Evolutionary conservation across 2,888 invertebrate species (phyloP).

Genomic region (Ophion ventricosus): DNA sequence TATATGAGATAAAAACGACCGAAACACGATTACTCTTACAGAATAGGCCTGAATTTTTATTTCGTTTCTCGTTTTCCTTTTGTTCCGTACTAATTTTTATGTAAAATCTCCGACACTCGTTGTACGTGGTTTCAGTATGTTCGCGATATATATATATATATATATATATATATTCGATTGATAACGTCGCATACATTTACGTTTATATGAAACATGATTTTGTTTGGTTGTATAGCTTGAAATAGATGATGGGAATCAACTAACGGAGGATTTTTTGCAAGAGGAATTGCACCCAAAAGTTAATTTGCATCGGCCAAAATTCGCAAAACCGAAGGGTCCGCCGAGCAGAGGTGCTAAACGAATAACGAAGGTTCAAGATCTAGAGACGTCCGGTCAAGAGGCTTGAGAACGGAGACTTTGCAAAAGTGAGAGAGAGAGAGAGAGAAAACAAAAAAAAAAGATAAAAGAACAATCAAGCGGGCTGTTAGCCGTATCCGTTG

Average conservation of each 20-base stretch:
- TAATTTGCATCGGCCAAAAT: slow-evolving; percentile 94
- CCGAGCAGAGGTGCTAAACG: slow-evolving; percentile 96
- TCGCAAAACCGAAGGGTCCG: slow-evolving; percentile 98
- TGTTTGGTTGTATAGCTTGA: slow-evolving; percentile 89
- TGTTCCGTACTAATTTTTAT: neutral
- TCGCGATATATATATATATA: slow-evolving; percentile 11
- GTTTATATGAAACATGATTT: slow-evolving; percentile 56
- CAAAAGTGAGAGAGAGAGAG: slow-evolving; percentile 41
- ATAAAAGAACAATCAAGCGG: neutral
- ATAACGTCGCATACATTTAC: slow-evolving; percentile 39
- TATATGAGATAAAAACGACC: slow-evolving; percentile 73
- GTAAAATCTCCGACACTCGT: slow-evolving; percentile 18
- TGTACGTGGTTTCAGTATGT: slow-evolving; percentile 1
- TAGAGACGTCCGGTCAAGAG: slow-evolving; percentile 73
- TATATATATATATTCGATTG: slow-evolving; percentile 2
- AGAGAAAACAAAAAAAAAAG: slow-evolving; percentile 48
- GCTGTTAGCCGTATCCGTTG: slow-evolving; percentile 26
- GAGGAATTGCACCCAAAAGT: slow-evolving; percentile 98
- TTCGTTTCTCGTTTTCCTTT: slow-evolving; percentile 17
- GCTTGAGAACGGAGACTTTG: slow-evolving; percentile 66
- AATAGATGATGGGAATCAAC: slow-evolving; percentile 94
- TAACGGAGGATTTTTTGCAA: slow-evolving; percentile 94
- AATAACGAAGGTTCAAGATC: slow-evolving; percentile 87
- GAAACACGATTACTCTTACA: slow-evolving; percentile 73
- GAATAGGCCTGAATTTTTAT: slow-evolving; percentile 79